Base-by-base conservation (phyloP, 2,113 vertebrate species). In the Myotis lucifugus region DNA sequence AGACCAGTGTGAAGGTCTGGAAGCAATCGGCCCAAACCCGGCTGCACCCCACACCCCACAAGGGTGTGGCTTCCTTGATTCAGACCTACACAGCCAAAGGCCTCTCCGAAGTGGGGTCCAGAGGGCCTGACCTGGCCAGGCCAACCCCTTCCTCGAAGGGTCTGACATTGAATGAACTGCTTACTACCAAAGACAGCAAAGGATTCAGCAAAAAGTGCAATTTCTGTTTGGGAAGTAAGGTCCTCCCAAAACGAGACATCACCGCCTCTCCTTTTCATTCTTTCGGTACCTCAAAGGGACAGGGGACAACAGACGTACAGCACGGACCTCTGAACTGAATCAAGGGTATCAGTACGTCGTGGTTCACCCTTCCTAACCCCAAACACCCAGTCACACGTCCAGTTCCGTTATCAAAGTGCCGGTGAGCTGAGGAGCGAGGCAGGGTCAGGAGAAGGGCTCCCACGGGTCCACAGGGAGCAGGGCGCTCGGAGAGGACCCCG, bases 171-270 rank as follows among this genome's bases (percentile, higher is more conserved):
- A 86, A 50, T 27, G 84, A 85, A 93, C 79, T 32, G 64, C 77
- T 85, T 21, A n/a, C 69, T 59, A 29, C 77, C 8, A 11, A 48
- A 5, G 0, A 79, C 70, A 82, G 29, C 73, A 64, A 96, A 95
- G 85, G 37, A 95, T 54, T 92, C 56, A 50, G 92, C 72, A 83
- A 84, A 88, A 97, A 97, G 93, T 96, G 96, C 96, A 96, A 97
- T 93, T 97, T 96, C 88, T 91, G 74, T 9, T 46, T 86, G 88
- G 95, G 88, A 95, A 92, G 91, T 15, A 70, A 73, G 74, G 56
- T 29, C 77, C 69, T 54, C 81, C 90, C 94, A 46, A 84, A 56
- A 54, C 23, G 11, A 13, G 19, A 70, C 10, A 11, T 34, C 15
- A 19, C 25, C 61, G 8, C n/a, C 61, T 78, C 83, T 64, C 90